Evolutionary conservation across 2,797 vertebrate genomes (phyloP).

Genomic region (Dipus sagitta): DNA sequence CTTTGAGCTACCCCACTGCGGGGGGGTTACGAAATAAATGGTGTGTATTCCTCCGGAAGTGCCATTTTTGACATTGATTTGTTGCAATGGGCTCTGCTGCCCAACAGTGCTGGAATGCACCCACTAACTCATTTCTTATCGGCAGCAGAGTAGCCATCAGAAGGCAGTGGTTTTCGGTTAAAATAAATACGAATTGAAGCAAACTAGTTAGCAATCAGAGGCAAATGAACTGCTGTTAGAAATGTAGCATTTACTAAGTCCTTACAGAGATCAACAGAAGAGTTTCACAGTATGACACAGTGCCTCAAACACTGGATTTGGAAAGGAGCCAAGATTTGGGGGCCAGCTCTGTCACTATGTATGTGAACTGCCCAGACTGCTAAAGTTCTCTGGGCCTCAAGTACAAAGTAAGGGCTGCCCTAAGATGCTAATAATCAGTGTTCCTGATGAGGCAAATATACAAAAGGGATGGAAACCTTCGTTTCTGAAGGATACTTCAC

Average conservation of each 20-base stretch:
- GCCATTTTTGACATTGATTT: slow-evolving; percentile 75
- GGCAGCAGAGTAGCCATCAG: slow-evolving; percentile 37
- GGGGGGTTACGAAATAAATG: slow-evolving; percentile 75
- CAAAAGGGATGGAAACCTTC: slow-evolving; percentile 59
- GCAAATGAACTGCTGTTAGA: slow-evolving; percentile 72
- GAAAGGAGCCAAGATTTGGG: slow-evolving; percentile 62
- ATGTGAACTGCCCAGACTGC: slow-evolving; percentile 22
- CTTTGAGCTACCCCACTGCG: slow-evolving; percentile 66
- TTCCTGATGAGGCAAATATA: slow-evolving; percentile 49
- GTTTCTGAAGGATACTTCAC: slow-evolving; percentile 47
- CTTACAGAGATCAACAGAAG: slow-evolving; percentile 66
- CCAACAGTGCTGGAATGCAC: slow-evolving; percentile 73
- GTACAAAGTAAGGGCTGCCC: slow-evolving; percentile 27
- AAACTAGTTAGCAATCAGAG: slow-evolving; percentile 74
- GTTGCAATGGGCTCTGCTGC: slow-evolving; percentile 69
- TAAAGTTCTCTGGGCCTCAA: slow-evolving; percentile 51
- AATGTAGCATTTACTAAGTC: slow-evolving; percentile 74
- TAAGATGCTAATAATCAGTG: slow-evolving; percentile 7
- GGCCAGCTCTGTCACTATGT: neutral
- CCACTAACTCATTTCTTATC: slow-evolving; percentile 73
- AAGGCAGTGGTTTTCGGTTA: slow-evolving; percentile 72
- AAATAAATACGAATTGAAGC: slow-evolving; percentile 75
- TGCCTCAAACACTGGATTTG: slow-evolving; percentile 32
- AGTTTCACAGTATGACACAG: slow-evolving; percentile 71
- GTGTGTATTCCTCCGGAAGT: slow-evolving; percentile 67